These are phyloP conservation scores for Ochropacha duplaris DNA, from an alignment of 2,888 invertebrate genomes.

Conservation along the genomic window DNA sequence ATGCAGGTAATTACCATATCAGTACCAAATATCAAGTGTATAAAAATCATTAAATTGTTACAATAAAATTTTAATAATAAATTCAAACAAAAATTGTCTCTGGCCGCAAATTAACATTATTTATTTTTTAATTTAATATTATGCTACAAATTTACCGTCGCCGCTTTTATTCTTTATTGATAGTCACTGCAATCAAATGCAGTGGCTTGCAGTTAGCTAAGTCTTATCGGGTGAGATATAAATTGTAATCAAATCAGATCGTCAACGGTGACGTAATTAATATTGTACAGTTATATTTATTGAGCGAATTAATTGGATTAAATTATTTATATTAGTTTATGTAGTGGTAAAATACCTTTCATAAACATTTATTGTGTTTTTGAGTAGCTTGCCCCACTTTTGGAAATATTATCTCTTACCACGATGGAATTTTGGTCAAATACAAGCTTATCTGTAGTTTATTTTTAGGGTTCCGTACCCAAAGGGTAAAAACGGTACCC, in stretches of 20 bases:
- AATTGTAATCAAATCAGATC: conserved; percentile 15
- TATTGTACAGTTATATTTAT: conserved; percentile 5
- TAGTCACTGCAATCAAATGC: conserved; percentile 6
- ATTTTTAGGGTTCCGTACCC: too few relatives aligned
- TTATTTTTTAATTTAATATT: conserved; percentile 11
- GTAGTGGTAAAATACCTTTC: too few relatives aligned
- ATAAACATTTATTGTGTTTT: too few relatives aligned
- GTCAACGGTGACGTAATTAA: conserved; percentile 10
- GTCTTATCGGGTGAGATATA: conserved; percentile 9
- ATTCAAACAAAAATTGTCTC: conserved; percentile 5
- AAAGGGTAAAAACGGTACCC: too few relatives aligned
- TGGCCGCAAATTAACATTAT: conserved; percentile 8
- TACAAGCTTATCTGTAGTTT: too few relatives aligned
- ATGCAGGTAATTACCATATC: too few relatives aligned
- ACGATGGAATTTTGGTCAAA: too few relatives aligned
- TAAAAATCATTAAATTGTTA: conserved; percentile 7
- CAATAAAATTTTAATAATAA: conserved; percentile 4
- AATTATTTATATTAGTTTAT: neutral
- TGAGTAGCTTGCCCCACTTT: too few relatives aligned
- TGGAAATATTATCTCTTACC: too few relatives aligned
- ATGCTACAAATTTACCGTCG: conserved; percentile 7
- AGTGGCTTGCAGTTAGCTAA: conserved; percentile 10
- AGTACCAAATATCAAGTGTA: too few relatives aligned
- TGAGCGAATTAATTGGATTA: neutral
- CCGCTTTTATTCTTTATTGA: conserved; percentile 7